Evolutionary conservation across 2,113 vertebrate genomes (phyloP), one percentile per base, ranked within the genome.

Genomic region (Steatornis caripensis): DNA sequence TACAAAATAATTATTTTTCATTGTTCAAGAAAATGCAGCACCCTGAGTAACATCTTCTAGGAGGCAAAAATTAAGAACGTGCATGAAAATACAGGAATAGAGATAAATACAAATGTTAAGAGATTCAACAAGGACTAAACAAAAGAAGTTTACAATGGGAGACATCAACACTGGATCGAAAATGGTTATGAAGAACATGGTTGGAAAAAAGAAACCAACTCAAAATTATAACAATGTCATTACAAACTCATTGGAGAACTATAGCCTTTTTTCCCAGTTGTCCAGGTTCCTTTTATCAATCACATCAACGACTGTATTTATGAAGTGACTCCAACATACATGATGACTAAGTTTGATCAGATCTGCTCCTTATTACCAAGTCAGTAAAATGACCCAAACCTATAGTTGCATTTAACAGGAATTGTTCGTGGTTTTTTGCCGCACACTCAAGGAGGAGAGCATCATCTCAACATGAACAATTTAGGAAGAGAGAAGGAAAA

Each of bases 181-280:
- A n/a, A n/a, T 30, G 0, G 2, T 70, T 74, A 58, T 41, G 24
- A 78, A 53, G 48, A 66, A 77, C 4, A 11, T 5, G 17, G 22
- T 2, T 37, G 29, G 5, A 7, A 39, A 7, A 19, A 57, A 24
- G 51, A 43, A 2, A 3, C 27, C 6, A 23, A 6, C 6, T 2
- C 9, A 19, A 60, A 75, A 77, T 6, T 46, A 10, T 39, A 69
- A 46, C 3, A 11, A 20, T 41, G 5, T 34, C 6, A 60, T 55
- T 55, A 68, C 17, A 71, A 87, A 65, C 22, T 84, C 12, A 20
- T 12, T 78, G 20, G 30, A 84, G 30, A 89, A 8, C 4, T 26
- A n/a, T 6, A 18, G 7, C 3, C 3, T 11, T 79, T 45, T 41
- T 2, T 65, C 18, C 19, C 18, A 90, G 10, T 11, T 79, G 6